Conservation (phyloP, 2,113 vertebrate species). For the Aythya baeri region DNA sequence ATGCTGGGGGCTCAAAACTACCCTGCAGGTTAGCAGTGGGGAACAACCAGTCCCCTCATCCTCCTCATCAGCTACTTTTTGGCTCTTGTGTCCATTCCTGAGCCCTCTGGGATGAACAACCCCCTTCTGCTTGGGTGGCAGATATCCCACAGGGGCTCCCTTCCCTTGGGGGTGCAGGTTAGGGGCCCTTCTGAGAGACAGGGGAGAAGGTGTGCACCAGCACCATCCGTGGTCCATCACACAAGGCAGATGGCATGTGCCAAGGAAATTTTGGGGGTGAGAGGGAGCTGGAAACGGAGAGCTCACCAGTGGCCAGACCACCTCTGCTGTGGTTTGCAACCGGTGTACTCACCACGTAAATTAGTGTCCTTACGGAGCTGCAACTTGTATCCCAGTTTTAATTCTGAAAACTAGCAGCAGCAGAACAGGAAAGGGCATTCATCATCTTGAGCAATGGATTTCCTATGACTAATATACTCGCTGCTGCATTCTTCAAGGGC, state of each 20-base stretch:
- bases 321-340: rapidly evolving
- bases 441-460: constrained; percentile 17
- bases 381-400: background rate
- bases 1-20: background rate
- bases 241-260: background rate
- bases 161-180: background rate
- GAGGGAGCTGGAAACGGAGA: background rate
- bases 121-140: background rate
- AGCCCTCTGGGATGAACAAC: background rate
- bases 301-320: background rate
- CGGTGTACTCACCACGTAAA: constrained; percentile 45
- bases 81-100: background rate
- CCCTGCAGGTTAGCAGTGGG: background rate
- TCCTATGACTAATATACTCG: background rate
- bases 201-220: background rate
- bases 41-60: rapidly evolving
- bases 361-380: constrained; percentile 32
- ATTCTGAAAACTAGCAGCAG: background rate
- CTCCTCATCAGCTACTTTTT: background rate
- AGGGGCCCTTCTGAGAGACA: background rate
- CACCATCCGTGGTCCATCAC: rapidly evolving
- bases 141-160: rapidly evolving
- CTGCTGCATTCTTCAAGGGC: constrained; percentile 15
- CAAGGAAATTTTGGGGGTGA: background rate
- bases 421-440: background rate